Evolutionary conservation across 2,888 invertebrate species (phyloP), one percentile per base, ranked within the genome.

Genomic region (Agrochola lychnidis): DNA sequence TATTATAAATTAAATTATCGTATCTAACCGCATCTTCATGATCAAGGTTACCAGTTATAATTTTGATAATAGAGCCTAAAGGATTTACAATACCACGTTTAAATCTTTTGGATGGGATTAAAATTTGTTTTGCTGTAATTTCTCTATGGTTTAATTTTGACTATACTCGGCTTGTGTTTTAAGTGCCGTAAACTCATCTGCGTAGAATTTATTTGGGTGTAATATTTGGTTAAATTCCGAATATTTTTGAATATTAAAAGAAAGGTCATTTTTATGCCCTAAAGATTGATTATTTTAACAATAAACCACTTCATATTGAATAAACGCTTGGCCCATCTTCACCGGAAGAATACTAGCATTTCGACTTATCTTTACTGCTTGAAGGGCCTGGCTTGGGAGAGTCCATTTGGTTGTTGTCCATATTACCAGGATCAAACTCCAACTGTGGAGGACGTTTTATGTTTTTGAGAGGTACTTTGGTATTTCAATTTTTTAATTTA

Each of bases 1-100:
- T 22, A 40, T 22, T 62, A 62, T 22, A n/a, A n/a, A n/a, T n/a
- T n/a, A n/a, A n/a, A n/a, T 6, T 14, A 12, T 62, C 62, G 40
- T 40, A 40, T 62, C 22, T 62, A 62, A 62, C 14, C 12, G 62
- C 62, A 22, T 40, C 36, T 22, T 62, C 36, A 40, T 62, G 61
- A 4, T 61, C 61, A 61, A 61, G 61, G 19, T 61, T 61, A 61
- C 61, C 36, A 19, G 61, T 61, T 36, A 36, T 53, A 67, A 67
- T 67, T 67, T 67, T 67, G 30, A 67, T 51, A 0, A 67, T 7
- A 22, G 51, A 67, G 30, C 51, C 67, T 51, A 36, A 30, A 51
- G 36, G 42, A 42, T 67, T 67, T 30, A 67, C 14, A 51, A 67
- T 67, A 51, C 67, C 67, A 51, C 51, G 36, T 51, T 51, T 67